These are phyloP conservation scores for Pyrgilauda ruficollis DNA, from an alignment of 2,113 vertebrate genomes.

Conservation along the genomic window DNA sequence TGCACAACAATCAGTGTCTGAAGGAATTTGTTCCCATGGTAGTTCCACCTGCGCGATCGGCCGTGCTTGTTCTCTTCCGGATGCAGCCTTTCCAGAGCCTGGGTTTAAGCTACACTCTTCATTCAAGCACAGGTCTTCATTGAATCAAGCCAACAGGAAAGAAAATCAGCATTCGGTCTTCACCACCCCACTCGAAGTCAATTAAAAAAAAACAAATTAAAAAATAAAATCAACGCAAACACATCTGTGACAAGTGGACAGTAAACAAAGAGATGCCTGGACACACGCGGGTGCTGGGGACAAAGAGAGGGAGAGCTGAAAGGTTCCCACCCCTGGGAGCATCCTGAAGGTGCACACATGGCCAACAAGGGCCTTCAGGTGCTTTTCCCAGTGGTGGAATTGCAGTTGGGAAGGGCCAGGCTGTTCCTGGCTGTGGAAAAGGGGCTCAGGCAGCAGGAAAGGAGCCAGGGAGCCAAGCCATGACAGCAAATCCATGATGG, in stretches of 20 bases:
- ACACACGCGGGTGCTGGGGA: not conserved
- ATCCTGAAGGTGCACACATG: not conserved
- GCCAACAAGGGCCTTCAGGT: not conserved
- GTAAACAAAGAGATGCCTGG: conserved; percentile 2
- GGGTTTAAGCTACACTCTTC: conserved; percentile 95
- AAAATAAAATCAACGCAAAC: not conserved
- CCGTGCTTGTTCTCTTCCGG: conserved; percentile 85
- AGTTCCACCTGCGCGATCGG: conserved; percentile 60
- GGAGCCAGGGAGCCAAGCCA: rapidly evolving
- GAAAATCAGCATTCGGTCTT: conserved; percentile 80
- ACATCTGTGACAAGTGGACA: not conserved
- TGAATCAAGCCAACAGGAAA: conserved; percentile 44
- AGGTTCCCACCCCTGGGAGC: not conserved
- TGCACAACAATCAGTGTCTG: not conserved
- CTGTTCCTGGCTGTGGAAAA: not conserved
- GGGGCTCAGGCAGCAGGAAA: not conserved
- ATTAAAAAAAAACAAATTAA: not conserved
- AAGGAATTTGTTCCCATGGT: conserved; percentile 48
- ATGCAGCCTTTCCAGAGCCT: conserved; percentile 84
- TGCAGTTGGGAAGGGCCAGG: not conserved
- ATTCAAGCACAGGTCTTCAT: conserved; percentile 85
- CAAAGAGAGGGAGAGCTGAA: not conserved
- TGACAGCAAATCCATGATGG: not conserved
- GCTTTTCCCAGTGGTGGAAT: not conserved
- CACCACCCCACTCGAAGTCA: conserved; percentile 74